Conservation (phyloP, 2,888 invertebrate genomes). For the Mimumesa dahlbomi region DNA sequence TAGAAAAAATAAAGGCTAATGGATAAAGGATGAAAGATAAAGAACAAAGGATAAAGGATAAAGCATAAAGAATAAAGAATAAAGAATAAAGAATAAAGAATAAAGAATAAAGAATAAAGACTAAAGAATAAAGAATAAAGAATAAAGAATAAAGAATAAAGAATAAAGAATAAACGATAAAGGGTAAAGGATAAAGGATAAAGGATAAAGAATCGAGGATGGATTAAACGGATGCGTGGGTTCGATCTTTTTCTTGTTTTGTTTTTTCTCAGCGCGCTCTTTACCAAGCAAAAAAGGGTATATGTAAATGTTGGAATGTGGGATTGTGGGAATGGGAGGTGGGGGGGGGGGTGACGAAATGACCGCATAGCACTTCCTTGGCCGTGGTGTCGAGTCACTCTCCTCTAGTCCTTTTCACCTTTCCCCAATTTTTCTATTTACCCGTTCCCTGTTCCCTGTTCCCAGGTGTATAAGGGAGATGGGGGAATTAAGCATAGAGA, state of each 20-base stretch:
- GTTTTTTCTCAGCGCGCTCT: constrained; percentile 54
- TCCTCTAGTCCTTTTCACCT: too few species aligned
- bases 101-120: too few species aligned
- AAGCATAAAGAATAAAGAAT: too few species aligned
- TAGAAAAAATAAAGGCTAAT: too few species aligned
- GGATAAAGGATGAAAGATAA: too few species aligned
- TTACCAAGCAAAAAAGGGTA: too few species aligned
- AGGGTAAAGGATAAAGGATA: constrained; percentile 23
- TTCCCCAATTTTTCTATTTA: too few species aligned
- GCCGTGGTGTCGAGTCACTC: constrained; percentile 54
- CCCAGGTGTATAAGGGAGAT: constrained; percentile 66
- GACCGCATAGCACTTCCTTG: constrained; percentile 62
- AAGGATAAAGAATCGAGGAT: constrained; percentile 25
- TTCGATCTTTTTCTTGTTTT: constrained; percentile 57
- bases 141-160: constrained; percentile 13
- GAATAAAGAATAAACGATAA: constrained; percentile 29
- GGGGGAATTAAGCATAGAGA: constrained; percentile 25
- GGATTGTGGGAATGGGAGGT: constrained; percentile 41
- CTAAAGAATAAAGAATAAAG: too few species aligned
- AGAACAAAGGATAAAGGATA: too few species aligned
- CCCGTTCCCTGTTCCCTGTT: too few species aligned
- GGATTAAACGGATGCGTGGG: constrained; percentile 30
- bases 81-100: too few species aligned
- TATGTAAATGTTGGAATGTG: constrained; percentile 44
- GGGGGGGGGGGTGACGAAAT: too few species aligned